A percentile compares a stretch with the other conserved stretches of the same genome.
phyloP scores from a whole-genome alignment of 2,888 invertebrate genomes.

The Diarsia brunnea region DNA sequence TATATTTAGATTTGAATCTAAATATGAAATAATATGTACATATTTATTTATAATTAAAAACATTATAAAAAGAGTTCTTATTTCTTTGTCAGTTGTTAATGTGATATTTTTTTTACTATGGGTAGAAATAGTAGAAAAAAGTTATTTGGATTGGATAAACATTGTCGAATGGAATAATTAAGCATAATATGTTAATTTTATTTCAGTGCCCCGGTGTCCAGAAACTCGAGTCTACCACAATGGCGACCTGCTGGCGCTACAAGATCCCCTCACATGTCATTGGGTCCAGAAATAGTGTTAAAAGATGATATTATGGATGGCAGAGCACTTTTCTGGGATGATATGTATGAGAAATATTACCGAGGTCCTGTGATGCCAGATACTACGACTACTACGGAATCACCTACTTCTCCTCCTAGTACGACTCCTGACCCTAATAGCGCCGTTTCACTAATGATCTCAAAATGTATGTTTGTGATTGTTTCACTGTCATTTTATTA shows the following conservation, averaged over 20 bases:
- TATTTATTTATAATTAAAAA: not conserved
- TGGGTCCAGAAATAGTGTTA: constrained; percentile 66
- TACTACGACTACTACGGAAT: not conserved
- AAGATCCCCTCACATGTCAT: constrained; percentile 71
- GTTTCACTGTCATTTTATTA: constrained; percentile 26
- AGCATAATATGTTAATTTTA: not conserved
- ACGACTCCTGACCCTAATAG: not conserved
- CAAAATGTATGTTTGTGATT: constrained; percentile 29
- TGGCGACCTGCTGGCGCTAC: constrained; percentile 70
- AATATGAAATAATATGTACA: too few species aligned
- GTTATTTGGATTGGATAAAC: not conserved
- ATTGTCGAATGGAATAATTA: not conserved
- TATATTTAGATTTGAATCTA: too few species aligned
- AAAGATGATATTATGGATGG: constrained; percentile 55
- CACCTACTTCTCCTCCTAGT: not conserved
- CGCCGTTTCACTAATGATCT: constrained; percentile 6
- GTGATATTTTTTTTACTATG: not conserved
- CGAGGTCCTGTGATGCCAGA: constrained; percentile 67
- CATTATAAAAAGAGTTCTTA: not conserved
- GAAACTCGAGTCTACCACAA: constrained; percentile 52
- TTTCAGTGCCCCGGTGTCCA: constrained; percentile 70
- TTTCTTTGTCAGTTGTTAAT: not conserved
- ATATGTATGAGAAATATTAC: constrained; percentile 72
- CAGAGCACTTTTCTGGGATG: constrained; percentile 73
- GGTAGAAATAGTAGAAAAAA: not conserved